A percentile compares a stretch with the other conserved stretches of the same genome.
phyloP scores from a whole-genome alignment of 2,797 vertebrate genomes.

The Hemitrygon akajei region DNA sequence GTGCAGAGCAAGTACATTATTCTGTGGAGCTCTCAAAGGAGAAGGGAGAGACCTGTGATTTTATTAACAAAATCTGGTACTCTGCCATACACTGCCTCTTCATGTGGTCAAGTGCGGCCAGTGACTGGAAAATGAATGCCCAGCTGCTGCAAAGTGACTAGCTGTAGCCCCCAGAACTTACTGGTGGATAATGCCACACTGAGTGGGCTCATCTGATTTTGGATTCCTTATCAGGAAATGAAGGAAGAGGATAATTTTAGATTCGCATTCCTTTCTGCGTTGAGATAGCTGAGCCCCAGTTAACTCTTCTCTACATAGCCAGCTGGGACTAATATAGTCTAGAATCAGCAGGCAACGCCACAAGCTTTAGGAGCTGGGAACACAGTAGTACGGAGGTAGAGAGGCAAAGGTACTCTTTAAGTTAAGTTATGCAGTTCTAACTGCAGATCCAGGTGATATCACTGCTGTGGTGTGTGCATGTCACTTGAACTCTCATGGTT shows the following conservation, averaged over 20 bases:
- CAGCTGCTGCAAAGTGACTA: neutral
- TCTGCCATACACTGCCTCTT: neutral
- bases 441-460: neutral
- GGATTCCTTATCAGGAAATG: slow-evolving; percentile 18
- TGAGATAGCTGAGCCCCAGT: neutral
- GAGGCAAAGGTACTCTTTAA: neutral
- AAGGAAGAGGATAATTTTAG: slow-evolving; percentile 32
- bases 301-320: neutral
- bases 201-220: neutral
- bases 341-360: neutral
- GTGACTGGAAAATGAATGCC: neutral
- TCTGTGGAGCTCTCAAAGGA: neutral
- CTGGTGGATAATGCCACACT: neutral
- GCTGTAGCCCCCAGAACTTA: neutral
- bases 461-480: slow-evolving; percentile 6
- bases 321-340: neutral
- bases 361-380: neutral
- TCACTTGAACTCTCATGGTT: neutral
- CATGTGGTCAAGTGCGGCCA: neutral
- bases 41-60: neutral
- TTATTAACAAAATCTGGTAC: neutral
- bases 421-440: no score
- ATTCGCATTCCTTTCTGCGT: neutral
- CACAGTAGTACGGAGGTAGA: neutral
- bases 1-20: neutral